Conservation (phyloP, 2,113 vertebrate genomes). For the Apteryx owenii region DNA sequence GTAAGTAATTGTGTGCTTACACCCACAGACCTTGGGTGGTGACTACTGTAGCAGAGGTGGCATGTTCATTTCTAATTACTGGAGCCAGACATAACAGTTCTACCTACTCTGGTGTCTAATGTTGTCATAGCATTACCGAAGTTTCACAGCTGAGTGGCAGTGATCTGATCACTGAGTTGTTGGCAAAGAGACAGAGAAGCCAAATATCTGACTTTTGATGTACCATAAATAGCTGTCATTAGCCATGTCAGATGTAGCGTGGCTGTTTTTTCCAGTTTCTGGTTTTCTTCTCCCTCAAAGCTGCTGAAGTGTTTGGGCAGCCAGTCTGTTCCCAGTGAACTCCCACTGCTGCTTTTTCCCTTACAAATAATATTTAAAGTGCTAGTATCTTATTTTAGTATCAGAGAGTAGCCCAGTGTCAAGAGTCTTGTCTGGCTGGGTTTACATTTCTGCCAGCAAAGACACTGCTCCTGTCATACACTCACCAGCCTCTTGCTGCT, state of each 20-base stretch:
- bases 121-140: not conserved
- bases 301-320: constrained; percentile 8
- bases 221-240: not conserved
- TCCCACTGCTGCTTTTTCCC: not conserved
- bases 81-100: not conserved
- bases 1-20: rapidly evolving
- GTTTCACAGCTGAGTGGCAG: not conserved
- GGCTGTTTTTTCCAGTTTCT: not conserved
- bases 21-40: rapidly evolving
- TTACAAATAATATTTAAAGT: not conserved
- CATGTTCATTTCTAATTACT: not conserved
- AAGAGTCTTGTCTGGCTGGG: not conserved
- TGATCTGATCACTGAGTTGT: not conserved
- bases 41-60: not conserved
- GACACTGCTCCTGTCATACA: not conserved
- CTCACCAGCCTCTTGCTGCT: not conserved
- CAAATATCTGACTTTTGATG: not conserved
- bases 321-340: not conserved
- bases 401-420: not conserved
- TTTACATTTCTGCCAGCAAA: not conserved
- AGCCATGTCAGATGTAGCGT: not conserved
- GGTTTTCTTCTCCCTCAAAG: not conserved
- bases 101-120: rapidly evolving
- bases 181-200: not conserved
- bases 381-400: not conserved